Percentiles rank a stretch among this genome's conserved stretches.
phyloP scores from a whole-genome alignment of 2,113 vertebrate species.

The Bos taurus region DNA sequence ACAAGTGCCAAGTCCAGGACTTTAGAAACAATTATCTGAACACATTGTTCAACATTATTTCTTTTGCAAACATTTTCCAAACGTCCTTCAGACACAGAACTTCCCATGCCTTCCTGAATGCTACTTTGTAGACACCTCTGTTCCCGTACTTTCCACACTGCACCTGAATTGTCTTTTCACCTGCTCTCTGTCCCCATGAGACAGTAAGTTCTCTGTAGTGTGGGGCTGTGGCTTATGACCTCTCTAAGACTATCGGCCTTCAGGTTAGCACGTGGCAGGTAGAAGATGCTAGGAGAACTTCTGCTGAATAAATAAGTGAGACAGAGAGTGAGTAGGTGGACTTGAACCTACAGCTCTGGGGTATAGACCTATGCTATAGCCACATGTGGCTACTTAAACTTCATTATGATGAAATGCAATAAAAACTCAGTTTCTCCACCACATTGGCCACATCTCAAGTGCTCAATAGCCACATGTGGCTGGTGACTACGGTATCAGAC shows the following conservation, averaged over 20 bases:
- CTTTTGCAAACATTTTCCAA: background rate
- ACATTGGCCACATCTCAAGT: background rate
- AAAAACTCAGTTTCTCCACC: background rate
- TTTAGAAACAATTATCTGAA: background rate
- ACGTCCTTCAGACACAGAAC: background rate
- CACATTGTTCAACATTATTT: background rate
- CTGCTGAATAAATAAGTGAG: background rate
- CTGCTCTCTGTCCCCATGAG: background rate
- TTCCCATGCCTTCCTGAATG: background rate
- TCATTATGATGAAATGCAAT: background rate
- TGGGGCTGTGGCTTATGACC: background rate
- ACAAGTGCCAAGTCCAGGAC: background rate
- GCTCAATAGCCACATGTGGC: background rate
- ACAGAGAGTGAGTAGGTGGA: background rate
- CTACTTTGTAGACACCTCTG: fast-evolving
- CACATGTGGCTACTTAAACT: background rate
- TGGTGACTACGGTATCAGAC: background rate
- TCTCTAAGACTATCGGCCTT: background rate
- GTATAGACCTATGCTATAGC: too few relatives aligned
- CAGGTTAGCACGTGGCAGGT: fast-evolving
- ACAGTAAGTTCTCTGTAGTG: background rate
- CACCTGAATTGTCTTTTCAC: background rate
- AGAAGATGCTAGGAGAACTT: background rate
- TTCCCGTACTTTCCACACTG: fast-evolving
- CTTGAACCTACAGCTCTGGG: background rate